Base-by-base conservation (phyloP, 1,140 invertebrate genomes). In the Tetragonula clypearis region DNA sequence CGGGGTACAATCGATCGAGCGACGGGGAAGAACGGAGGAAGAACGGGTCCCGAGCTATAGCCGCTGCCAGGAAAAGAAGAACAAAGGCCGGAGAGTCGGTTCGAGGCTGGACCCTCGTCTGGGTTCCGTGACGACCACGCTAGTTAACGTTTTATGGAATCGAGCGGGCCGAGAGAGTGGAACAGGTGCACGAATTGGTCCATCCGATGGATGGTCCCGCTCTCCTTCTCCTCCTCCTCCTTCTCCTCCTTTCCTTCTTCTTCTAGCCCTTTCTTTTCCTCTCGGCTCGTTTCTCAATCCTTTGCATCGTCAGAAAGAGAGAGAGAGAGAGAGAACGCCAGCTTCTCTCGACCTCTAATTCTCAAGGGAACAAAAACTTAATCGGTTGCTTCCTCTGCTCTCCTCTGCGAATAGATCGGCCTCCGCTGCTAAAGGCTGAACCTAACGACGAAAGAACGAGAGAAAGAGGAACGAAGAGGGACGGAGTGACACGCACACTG, bases 331-430 rank as follows among this genome's bases (percentile, higher is more conserved):
- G 58, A 60, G 26, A 30, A 14, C 17, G 66, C 66, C 73, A 85
- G 66, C 77, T 80, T 58, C 73, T 87, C 90, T 90, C 88, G 84
- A 89, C 87, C 89, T 93, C 93, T 94, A 92, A 93, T 94, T 93
- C 92, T 90, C 89, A 74, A 87, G 83, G 86, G 86, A 87, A 91
- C 93, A 94, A 94, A 94, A 94, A 94, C 92, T 93, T 94, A 94
- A 94, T 94, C 92, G 94, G 89, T 89, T 86, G 90, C 91, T 93
- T 94, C 94, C 93, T 93, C 79, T 79, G 89, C 85, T 85, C 80
- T 82, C 86, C 86, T 68, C 79, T 85, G 84, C 74, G 73, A 87
- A 81, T 75, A 73, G 66, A 66, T 66, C 56, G 66, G 53, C 76
- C 82, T 79, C 65, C 76, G 66, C n/a, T 62, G 56, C n/a, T 62